Percentiles rank a stretch among this genome's conserved stretches.
phyloP scores from a whole-genome alignment of 53 echinoderm and acorn worm species.

The Patiria pectinifera region DNA sequence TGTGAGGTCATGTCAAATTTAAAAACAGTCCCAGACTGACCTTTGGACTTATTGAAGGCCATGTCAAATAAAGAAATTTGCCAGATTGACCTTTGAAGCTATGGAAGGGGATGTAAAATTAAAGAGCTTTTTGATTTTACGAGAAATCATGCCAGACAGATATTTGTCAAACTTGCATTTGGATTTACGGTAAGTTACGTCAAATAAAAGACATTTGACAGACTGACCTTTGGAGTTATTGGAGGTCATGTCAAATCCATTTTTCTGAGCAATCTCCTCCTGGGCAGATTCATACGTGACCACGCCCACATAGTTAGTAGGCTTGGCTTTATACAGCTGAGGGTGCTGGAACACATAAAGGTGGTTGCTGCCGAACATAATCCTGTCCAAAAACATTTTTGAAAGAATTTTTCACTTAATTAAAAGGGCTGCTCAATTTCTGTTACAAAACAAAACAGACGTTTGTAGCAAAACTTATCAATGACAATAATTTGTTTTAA shows the following conservation, averaged over 20 bases:
- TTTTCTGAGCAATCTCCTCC: conserved; percentile 95
- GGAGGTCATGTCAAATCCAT: conserved; percentile 96
- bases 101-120: too few species aligned
- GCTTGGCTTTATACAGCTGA: conserved; percentile 79
- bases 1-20: too few species aligned
- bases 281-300: conserved; percentile 96
- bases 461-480: too few species aligned
- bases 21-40: too few species aligned
- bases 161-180: conserved; percentile 51
- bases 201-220: conserved; percentile 62
- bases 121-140: background rate
- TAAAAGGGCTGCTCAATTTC: background rate
- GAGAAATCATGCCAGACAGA: background rate
- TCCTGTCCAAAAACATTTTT: conserved; percentile 39
- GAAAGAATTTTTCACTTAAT: background rate
- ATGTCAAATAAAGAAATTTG: too few species aligned
- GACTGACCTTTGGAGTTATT: conserved; percentile 77
- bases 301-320: conserved; percentile 70
- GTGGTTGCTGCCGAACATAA: conserved; percentile 98
- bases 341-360: conserved; percentile 97
- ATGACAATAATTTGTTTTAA: too few species aligned
- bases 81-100: too few species aligned
- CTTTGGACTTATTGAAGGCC: too few species aligned
- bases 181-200: conserved; percentile 84
- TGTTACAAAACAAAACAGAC: too few species aligned